Percentiles rank a stretch among this genome's conserved stretches.
Evolutionary conservation across 2,888 invertebrate species (phyloP).

Genomic region (Perizoma affinitatum): DNA sequence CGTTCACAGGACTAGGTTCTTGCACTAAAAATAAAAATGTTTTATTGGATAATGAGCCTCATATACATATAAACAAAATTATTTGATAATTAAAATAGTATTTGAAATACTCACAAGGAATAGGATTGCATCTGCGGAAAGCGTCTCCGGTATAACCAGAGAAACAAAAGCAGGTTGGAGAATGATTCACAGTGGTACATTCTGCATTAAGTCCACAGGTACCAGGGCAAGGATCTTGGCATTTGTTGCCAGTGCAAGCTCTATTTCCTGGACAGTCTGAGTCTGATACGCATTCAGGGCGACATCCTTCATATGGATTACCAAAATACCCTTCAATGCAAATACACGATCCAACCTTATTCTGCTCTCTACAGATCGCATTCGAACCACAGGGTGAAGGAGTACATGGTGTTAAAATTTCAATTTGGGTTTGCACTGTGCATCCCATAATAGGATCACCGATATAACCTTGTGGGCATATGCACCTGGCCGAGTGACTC

Average conservation of each 20-base stretch:
- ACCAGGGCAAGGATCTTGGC: slow-evolving; percentile 90
- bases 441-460: slow-evolving; percentile 87
- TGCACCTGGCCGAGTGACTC: slow-evolving; percentile 91
- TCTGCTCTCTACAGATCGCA: slow-evolving; percentile 87
- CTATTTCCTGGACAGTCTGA: slow-evolving; percentile 89
- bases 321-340: slow-evolving; percentile 89
- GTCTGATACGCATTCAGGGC: slow-evolving; percentile 89
- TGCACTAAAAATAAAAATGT: slow-evolving; percentile 61
- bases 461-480: slow-evolving; percentile 86
- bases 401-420: slow-evolving; percentile 85
- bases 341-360: slow-evolving; percentile 88
- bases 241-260: slow-evolving; percentile 89
- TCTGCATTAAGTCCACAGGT: slow-evolving; percentile 89
- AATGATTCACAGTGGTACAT: slow-evolving; percentile 88
- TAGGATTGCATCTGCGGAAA: slow-evolving; percentile 77
- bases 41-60: neutral
- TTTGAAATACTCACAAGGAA: slow-evolving; percentile 61
- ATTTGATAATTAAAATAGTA: neutral
- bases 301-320: slow-evolving; percentile 90
- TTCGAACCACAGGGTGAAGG: slow-evolving; percentile 90
- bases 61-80: neutral
- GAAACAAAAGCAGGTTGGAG: slow-evolving; percentile 87
- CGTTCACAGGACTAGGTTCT: slow-evolving; percentile 65
- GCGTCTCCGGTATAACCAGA: slow-evolving; percentile 86
- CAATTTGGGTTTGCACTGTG: slow-evolving; percentile 70